phyloP scores from a whole-genome alignment of 2,113 vertebrate species.

The Ammodytes marinus region DNA sequence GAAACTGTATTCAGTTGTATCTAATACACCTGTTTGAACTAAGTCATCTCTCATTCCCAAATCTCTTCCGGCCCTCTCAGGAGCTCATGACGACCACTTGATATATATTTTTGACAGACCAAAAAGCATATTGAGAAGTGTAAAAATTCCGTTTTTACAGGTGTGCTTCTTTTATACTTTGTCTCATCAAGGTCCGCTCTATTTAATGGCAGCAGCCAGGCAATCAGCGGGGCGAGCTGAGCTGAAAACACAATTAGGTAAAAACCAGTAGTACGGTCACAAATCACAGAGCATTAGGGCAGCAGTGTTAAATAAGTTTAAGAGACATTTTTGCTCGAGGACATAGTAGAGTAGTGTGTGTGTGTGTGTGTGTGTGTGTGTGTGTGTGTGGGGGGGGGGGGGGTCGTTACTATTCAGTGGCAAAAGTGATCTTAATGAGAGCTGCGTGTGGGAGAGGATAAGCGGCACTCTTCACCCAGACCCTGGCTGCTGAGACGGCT shows the following conservation, averaged over 20 bases:
- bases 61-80: neutral
- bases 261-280: constrained; percentile 34
- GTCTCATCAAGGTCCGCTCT: constrained; percentile 36
- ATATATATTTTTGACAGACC: neutral
- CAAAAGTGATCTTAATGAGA: constrained; percentile 75
- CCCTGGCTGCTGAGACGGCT: constrained; percentile 72
- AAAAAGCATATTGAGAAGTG: neutral
- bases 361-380: too few species aligned
- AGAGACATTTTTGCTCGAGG: constrained; percentile 59
- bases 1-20: neutral
- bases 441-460: constrained; percentile 66
- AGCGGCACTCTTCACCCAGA: constrained; percentile 71
- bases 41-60: neutral
- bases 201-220: constrained; percentile 27
- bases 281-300: constrained; percentile 37
- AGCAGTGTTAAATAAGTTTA: constrained; percentile 63
- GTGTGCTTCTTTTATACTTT: constrained; percentile 38
- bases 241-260: constrained; percentile 59
- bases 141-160: constrained; percentile 9
- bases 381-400: too few species aligned
- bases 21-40: neutral
- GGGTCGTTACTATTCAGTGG: constrained; percentile 35
- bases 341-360: constrained; percentile 37
- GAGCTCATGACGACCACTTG: neutral
- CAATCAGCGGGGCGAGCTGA: constrained; percentile 19